phyloP scores from a whole-genome alignment of 2,888 invertebrate genomes.

The Xanthia icteritia region DNA sequence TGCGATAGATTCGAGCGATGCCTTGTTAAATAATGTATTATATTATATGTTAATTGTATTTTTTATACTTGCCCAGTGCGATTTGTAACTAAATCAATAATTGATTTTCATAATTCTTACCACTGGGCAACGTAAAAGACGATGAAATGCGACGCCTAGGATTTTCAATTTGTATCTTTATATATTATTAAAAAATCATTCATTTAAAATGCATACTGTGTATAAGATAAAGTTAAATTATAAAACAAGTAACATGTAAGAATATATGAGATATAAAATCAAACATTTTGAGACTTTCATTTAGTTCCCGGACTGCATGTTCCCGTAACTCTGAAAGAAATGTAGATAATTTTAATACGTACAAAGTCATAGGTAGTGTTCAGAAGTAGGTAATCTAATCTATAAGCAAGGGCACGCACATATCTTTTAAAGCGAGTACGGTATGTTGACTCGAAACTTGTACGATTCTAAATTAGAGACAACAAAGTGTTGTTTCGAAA shows the following conservation, averaged over 20 bases:
- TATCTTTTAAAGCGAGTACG: not conserved
- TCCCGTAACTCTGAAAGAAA: conserved; percentile 76
- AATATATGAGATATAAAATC: conserved; percentile 42
- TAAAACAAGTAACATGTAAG: conserved; percentile 34
- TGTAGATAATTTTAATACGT: not conserved
- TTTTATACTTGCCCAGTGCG: not conserved
- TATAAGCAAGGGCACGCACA: not conserved
- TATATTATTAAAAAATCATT: conserved; percentile 55
- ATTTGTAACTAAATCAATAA: not conserved
- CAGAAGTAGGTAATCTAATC: not conserved
- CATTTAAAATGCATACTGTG: conserved; percentile 34
- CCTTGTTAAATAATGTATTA: conserved; percentile 6
- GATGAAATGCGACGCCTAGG: not conserved
- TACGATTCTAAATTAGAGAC: not conserved
- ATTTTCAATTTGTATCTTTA: conserved; percentile 6
- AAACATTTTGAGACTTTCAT: conserved; percentile 52
- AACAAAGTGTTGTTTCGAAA: not conserved
- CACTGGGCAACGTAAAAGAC: not conserved
- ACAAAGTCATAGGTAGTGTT: not conserved
- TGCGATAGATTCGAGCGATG: not conserved
- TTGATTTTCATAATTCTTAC: not conserved
- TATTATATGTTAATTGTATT: not conserved
- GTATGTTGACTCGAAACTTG: not conserved
- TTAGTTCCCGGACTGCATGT: conserved; percentile 50
- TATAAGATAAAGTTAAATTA: conserved; percentile 32